These are phyloP conservation scores for Nannoperca australis DNA, from an alignment of 2,797 vertebrate species.

Conservation along the genomic window DNA sequence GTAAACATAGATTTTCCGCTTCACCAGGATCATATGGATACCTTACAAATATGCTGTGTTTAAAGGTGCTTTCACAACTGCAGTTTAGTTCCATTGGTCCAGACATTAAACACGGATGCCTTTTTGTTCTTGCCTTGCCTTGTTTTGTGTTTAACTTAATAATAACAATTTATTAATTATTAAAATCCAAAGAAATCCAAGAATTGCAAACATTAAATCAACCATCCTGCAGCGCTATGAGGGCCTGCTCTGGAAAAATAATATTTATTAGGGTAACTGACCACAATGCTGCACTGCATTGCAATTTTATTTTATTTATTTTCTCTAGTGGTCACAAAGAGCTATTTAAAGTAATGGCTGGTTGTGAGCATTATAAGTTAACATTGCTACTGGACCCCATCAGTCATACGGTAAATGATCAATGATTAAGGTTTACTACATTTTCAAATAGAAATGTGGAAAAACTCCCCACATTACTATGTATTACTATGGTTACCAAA, in stretches of 20 bases:
- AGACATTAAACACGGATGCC: background rate
- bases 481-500: background rate
- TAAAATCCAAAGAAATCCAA: background rate
- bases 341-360: constrained; percentile 1
- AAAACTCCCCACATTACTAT: background rate
- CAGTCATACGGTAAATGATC: background rate
- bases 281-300: background rate
- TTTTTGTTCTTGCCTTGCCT: background rate
- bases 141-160: background rate
- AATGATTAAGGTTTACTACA: background rate
- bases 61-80: constrained; percentile 17
- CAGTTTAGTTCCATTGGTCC: background rate
- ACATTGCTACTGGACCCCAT: background rate
- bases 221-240: background rate
- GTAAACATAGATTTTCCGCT: constrained; percentile 74
- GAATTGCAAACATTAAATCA: background rate
- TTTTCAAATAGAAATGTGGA: background rate
- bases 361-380: background rate
- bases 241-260: background rate
- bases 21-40: constrained; percentile 46
- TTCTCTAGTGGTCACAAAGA: background rate
- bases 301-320: background rate
- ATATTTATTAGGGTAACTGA: background rate
- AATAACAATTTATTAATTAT: background rate
- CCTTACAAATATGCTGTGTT: constrained; percentile 30